These are phyloP conservation scores for Syrphus vitripennis DNA, from an alignment of 2,888 invertebrate genomes.

Conservation along the genomic window DNA sequence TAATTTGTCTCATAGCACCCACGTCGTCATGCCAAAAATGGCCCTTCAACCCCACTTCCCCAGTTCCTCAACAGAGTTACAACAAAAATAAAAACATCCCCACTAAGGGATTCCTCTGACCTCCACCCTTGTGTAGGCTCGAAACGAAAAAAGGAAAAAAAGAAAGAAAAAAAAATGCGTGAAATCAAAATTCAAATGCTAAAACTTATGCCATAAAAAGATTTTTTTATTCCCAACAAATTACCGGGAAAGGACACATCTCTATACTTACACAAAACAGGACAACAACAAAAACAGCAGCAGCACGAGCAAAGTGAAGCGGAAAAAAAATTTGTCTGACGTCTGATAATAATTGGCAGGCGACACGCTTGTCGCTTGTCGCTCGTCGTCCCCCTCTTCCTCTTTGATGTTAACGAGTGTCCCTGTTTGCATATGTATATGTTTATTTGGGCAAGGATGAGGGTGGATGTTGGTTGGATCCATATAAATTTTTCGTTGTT, in stretches of 20 bases:
- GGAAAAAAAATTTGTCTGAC: constrained; percentile 45
- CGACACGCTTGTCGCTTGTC: constrained; percentile 36
- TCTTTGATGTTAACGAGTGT: constrained; percentile 43
- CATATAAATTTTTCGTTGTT: background rate
- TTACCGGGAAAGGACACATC: constrained; percentile 25
- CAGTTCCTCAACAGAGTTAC: background rate
- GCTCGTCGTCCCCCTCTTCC: background rate
- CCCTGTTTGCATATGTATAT: constrained; percentile 31
- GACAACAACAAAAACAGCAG: background rate
- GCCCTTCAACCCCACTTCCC: background rate
- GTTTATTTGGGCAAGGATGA: background rate
- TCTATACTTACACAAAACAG: background rate
- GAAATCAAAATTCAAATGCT: constrained; percentile 65
- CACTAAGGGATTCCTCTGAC: background rate
- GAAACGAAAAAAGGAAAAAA: background rate
- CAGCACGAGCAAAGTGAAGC: constrained; percentile 9
- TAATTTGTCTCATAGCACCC: constrained; percentile 61
- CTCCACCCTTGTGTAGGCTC: background rate
- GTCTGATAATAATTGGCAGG: constrained; percentile 62
- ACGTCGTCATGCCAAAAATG: constrained; percentile 24
- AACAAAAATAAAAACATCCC: background rate
- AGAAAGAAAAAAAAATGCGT: constrained; percentile 28
- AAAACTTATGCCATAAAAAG: constrained; percentile 60
- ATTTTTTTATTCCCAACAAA: constrained; percentile 52
- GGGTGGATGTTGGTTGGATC: background rate